Conservation (phyloP, 2,113 vertebrate species). For the Nipponia nippon region DNA sequence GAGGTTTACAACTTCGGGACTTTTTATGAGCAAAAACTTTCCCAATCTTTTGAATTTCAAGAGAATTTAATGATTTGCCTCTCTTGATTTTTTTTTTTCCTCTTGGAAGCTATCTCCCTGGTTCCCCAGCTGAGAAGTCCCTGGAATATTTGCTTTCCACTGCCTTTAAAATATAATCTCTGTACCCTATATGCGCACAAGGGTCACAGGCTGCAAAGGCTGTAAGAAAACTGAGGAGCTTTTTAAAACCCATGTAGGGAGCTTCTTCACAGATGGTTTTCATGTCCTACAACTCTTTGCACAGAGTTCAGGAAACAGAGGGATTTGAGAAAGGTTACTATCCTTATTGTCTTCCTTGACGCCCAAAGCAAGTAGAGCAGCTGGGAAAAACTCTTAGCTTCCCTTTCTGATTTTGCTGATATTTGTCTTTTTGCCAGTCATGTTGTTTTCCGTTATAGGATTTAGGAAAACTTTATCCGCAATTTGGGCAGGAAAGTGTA, state of each 20-base stretch:
- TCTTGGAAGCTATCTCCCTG: not conserved
- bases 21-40: not conserved
- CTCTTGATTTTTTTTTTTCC: accelerated
- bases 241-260: not conserved
- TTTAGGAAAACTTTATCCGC: not conserved
- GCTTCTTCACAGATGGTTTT: not conserved
- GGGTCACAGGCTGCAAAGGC: not conserved
- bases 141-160: not conserved
- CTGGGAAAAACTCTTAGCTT: not conserved
- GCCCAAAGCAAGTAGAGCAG: not conserved
- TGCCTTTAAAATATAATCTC: not conserved
- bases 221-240: not conserved
- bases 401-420: not conserved
- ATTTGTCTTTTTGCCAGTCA: not conserved
- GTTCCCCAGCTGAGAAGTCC: not conserved
- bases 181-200: not conserved
- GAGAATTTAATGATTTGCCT: not conserved
- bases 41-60: not conserved
- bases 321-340: not conserved
- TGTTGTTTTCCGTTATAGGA: not conserved
- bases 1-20: not conserved
- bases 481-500: not conserved
- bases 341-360: not conserved
- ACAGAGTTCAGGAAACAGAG: not conserved
- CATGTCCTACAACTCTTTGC: not conserved